Conservation (phyloP, 2,888 invertebrate species). For the Nemapogon koenigi region DNA sequence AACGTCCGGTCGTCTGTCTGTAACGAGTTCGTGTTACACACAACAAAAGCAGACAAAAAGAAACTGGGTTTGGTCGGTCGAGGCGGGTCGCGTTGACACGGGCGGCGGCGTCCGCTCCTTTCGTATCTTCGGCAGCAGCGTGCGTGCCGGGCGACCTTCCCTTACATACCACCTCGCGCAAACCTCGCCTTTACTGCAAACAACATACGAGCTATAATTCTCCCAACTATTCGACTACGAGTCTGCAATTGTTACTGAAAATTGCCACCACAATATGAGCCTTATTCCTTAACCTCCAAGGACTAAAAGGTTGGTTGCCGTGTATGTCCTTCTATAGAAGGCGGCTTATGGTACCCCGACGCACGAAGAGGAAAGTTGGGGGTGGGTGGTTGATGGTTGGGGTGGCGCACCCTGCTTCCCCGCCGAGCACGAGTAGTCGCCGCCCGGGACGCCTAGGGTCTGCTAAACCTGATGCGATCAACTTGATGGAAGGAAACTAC, state of each 20-base stretch:
- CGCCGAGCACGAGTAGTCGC: conserved; percentile 55
- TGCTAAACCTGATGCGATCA: conserved; percentile 60
- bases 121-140: background rate
- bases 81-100: no score
- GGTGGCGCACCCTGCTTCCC: conserved; percentile 32
- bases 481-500: no score
- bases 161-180: conserved; percentile 14
- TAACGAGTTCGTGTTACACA: no score
- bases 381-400: conserved; percentile 43
- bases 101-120: conserved; percentile 12
- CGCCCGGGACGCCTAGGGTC: conserved; percentile 57
- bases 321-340: conserved; percentile 33
- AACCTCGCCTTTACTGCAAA: conserved; percentile 30
- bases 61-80: no score
- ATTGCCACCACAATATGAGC: no score
- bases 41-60: no score
- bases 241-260: no score
- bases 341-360: conserved; percentile 33
- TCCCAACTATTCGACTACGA: conserved; percentile 29
- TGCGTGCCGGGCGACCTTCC: conserved; percentile 1
- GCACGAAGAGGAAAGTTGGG: conserved; percentile 50
- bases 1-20: no score
- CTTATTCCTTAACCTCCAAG: conserved; percentile 56
- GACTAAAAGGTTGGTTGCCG: conserved; percentile 26
- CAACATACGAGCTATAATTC: conserved; percentile 30